These are phyloP conservation scores for Zingel zingel DNA, from an alignment of 2,113 vertebrate genomes.

Conservation along the genomic window DNA sequence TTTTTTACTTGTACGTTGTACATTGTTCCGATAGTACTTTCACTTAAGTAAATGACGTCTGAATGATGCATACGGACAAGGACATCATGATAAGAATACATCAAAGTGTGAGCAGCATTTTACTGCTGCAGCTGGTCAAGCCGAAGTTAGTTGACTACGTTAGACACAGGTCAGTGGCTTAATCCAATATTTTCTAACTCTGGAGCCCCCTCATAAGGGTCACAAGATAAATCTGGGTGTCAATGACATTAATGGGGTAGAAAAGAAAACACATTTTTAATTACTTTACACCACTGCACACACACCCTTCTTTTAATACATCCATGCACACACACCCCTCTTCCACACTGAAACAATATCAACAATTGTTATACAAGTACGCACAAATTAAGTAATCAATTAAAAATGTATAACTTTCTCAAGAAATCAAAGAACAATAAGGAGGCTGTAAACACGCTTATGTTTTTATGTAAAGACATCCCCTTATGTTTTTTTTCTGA, in stretches of 20 bases:
- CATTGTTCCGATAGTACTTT: too few relatives aligned
- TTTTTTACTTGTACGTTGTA: too few relatives aligned
- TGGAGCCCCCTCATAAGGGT: background rate
- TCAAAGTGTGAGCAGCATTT: too few relatives aligned
- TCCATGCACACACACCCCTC: too few relatives aligned
- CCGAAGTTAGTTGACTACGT: too few relatives aligned
- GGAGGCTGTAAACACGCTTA: background rate
- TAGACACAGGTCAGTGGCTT: background rate
- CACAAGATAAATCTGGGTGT: background rate
- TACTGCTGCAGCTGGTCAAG: too few relatives aligned
- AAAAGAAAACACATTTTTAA: background rate
- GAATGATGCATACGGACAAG: too few relatives aligned
- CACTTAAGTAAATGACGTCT: too few relatives aligned
- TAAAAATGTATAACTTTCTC: background rate
- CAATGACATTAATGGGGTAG: background rate
- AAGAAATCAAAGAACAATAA: background rate
- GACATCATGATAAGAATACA: too few relatives aligned
- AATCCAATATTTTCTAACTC: background rate
- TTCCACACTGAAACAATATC: background rate
- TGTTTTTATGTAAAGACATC: background rate
- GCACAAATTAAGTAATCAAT: too few relatives aligned
- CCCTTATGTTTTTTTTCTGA: background rate
- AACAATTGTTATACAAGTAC: background rate
- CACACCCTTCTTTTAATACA: too few relatives aligned
- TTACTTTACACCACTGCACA: background rate